These are phyloP conservation scores for Thamnophis sirtalis DNA, from an alignment of 2,113 vertebrate genomes.

Conservation along the genomic window DNA sequence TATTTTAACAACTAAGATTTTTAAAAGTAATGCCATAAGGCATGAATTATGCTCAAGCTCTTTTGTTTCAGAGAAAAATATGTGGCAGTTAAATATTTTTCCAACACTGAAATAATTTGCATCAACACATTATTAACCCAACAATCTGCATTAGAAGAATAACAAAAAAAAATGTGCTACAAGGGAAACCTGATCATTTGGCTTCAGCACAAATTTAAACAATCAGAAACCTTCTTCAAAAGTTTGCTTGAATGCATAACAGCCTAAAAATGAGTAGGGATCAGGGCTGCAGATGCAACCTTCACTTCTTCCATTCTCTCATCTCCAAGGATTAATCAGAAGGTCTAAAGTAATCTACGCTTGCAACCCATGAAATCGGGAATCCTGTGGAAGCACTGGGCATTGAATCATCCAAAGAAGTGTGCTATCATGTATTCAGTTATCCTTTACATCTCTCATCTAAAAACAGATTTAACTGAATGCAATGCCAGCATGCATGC, in stretches of 20 bases:
- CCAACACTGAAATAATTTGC: slow-evolving; percentile 22
- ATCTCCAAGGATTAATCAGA: not conserved
- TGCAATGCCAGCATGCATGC: not conserved
- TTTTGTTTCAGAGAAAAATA: slow-evolving; percentile 57
- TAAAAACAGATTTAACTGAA: not conserved
- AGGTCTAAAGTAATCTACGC: not conserved
- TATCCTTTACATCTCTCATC: not conserved
- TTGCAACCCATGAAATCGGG: not conserved
- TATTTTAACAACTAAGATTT: slow-evolving; percentile 39
- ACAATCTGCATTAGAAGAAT: not conserved
- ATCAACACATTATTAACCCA: slow-evolving; percentile 31
- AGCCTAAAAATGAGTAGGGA: not conserved
- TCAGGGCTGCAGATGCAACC: not conserved
- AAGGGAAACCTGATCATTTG: not conserved
- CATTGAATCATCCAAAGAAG: not conserved
- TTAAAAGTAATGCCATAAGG: slow-evolving; percentile 63
- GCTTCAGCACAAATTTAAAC: not conserved
- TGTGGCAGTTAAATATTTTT: slow-evolving; percentile 34
- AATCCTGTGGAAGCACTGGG: not conserved
- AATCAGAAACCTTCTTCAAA: not conserved
- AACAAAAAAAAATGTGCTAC: not conserved
- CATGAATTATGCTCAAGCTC: slow-evolving; percentile 46
- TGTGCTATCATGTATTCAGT: not conserved
- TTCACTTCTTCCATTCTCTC: not conserved
- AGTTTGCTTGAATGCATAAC: not conserved